These are phyloP conservation scores for Umimayanthus kanabou DNA, from an alignment of 92 coral and sea anemone species.

Conservation along the genomic window DNA sequence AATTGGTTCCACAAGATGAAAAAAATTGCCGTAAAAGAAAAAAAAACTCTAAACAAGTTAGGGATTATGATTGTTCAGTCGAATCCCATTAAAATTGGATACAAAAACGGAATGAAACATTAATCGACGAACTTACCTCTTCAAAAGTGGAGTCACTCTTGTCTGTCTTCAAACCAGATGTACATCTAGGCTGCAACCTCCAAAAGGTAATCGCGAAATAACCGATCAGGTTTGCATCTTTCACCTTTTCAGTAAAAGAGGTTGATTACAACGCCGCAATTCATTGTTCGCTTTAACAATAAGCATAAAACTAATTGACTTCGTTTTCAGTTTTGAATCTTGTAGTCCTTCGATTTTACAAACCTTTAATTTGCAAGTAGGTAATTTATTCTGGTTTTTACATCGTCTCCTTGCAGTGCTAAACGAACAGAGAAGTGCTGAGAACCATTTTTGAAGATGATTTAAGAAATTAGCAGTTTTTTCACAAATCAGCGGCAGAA, in stretches of 20 bases:
- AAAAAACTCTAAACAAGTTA: not conserved
- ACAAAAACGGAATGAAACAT: not conserved
- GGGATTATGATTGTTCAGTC: not conserved
- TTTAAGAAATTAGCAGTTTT: not conserved
- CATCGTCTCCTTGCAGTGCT: not conserved
- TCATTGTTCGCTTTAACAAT: constrained; percentile 15
- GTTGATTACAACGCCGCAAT: not conserved
- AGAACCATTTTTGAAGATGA: not conserved
- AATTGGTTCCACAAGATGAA: not conserved
- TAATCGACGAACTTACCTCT: constrained; percentile 8
- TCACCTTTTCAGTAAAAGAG: not conserved
- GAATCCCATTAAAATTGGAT: not conserved
- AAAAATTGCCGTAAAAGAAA: too few species aligned
- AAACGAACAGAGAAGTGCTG: not conserved
- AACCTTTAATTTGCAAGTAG: not conserved
- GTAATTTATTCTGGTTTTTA: not conserved
- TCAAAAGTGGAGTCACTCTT: not conserved
- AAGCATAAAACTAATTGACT: constrained; percentile 8
- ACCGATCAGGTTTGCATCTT: not conserved
- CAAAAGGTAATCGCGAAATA: not conserved
- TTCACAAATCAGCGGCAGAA: not conserved
- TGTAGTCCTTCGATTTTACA: not conserved
- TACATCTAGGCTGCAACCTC: not conserved
- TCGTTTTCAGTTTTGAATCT: not conserved
- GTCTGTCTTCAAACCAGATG: not conserved